These are phyloP conservation scores for Zygogramma bicolorata DNA, from an alignment of 2,888 invertebrate species.

Conservation along the genomic window DNA sequence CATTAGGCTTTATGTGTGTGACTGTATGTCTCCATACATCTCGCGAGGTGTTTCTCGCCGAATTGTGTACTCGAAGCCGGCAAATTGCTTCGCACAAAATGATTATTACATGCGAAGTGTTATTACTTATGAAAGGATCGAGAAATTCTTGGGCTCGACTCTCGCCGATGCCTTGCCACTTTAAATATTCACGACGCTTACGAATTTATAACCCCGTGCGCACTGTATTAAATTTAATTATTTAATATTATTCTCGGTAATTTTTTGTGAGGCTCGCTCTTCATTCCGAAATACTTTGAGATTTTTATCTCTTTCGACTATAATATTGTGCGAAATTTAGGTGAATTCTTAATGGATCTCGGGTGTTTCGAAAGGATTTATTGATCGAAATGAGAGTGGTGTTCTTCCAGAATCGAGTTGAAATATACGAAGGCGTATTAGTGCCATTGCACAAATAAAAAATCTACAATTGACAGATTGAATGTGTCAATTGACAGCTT, in stretches of 20 bases:
- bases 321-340: slow-evolving; percentile 60
- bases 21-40: neutral
- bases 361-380: slow-evolving; percentile 40
- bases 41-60: neutral
- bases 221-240: slow-evolving; percentile 73
- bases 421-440: no score
- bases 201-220: slow-evolving; percentile 66
- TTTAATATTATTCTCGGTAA: slow-evolving; percentile 73
- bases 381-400: slow-evolving; percentile 39
- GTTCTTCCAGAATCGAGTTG: no score
- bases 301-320: slow-evolving; percentile 57
- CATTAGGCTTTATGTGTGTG: no score
- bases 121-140: slow-evolving; percentile 59
- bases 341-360: slow-evolving; percentile 60
- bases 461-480: no score
- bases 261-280: slow-evolving; percentile 66
- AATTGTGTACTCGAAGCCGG: slow-evolving; percentile 14
- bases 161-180: slow-evolving; percentile 60
- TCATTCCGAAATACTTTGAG: slow-evolving; percentile 54
- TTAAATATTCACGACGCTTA: slow-evolving; percentile 65
- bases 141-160: slow-evolving; percentile 60
- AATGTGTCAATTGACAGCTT: no score
- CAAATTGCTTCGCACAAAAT: slow-evolving; percentile 51
- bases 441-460: no score
- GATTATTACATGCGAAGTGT: slow-evolving; percentile 65